Percentiles rank a stretch among this genome's conserved stretches.
Evolutionary conservation across 1,140 invertebrate genomes (phyloP).

Genomic region (Drosophila dunni): DNA sequence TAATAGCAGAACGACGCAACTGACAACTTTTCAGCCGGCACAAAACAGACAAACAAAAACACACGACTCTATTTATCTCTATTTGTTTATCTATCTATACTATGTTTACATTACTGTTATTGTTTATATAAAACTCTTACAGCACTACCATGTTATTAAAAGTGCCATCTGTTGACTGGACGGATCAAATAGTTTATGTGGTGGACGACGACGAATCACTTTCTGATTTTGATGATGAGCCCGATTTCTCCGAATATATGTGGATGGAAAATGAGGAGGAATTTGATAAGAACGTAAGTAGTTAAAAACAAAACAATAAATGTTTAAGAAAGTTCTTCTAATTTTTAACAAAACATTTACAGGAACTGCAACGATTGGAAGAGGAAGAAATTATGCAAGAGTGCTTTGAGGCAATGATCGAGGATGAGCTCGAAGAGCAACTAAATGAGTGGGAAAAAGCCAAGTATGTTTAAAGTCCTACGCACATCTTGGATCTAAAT

Average conservation of each 20-base stretch:
- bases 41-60: conserved; percentile 26
- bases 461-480: conserved; percentile 53
- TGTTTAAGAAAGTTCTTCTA: neutral
- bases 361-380: conserved; percentile 93
- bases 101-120: neutral
- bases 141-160: conserved; percentile 77
- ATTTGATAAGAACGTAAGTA: conserved; percentile 92
- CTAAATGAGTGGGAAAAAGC: conserved; percentile 83
- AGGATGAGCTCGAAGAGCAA: conserved; percentile 87
- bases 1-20: conserved; percentile 53
- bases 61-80: neutral
- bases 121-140: conserved; percentile 19
- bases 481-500: neutral
- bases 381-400: conserved; percentile 95
- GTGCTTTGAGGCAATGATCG: conserved; percentile 93
- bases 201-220: conserved; percentile 86
- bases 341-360: conserved; percentile 6
- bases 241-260: conserved; percentile 94
- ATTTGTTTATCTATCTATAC: conserved; percentile 17
- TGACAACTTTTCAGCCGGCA: conserved; percentile 49
- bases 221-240: conserved; percentile 85
- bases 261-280: conserved; percentile 97
- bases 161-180: conserved; percentile 83
- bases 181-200: conserved; percentile 82
- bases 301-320: neutral